Base-by-base conservation (phyloP, 2,113 vertebrate genomes). In the Mesocricetus auratus region DNA sequence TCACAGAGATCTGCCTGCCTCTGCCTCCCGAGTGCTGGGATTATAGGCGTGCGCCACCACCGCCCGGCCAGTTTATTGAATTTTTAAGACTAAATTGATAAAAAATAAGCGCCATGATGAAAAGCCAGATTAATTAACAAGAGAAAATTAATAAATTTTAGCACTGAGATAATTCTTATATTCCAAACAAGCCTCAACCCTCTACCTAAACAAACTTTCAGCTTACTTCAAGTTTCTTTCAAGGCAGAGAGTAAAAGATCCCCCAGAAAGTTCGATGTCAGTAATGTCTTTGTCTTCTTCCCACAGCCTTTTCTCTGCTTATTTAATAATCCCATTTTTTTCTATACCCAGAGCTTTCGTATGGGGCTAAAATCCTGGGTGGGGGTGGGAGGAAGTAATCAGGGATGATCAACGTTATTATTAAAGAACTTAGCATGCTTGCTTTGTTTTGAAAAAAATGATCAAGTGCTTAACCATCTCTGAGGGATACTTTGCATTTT, bases 131-230 rank as follows among this genome's bases (percentile, higher is more conserved):
- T 90, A 90, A 93, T 79, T 82, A 93, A 88, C 11, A 82, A 95
- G 53, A n/a, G 12, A 33, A 96, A 89, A 96, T 87, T 89, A 97
- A 29, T 96, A 36, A 95, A 97, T 69, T 93, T 93, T 90, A 93
- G 50, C 87, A 91, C 74, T 94, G 86, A 95, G 83, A 85, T 93
- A 88, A 85, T 94, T 64, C 86, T 96, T 68, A 36, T 68, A 94
- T 82, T 83, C 50, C 33, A 92, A 89, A 21, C 1, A 83, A 66
- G 33, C 12, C 50, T 86, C 71, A 89, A 45, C 39, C 17, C 60
- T 29, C 33, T 94, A 89, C 92, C 45, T 91, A 75, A 94, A 94
- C 75, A 90, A 94, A 90, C 3, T 26, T 75, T 58, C 47, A 90
- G 71, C 16, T 95, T 78, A 91, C 90, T 87, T 95, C 83, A 93